Base-by-base conservation (phyloP, 1,140 invertebrate genomes). In the Holotrichia oblita region DNA sequence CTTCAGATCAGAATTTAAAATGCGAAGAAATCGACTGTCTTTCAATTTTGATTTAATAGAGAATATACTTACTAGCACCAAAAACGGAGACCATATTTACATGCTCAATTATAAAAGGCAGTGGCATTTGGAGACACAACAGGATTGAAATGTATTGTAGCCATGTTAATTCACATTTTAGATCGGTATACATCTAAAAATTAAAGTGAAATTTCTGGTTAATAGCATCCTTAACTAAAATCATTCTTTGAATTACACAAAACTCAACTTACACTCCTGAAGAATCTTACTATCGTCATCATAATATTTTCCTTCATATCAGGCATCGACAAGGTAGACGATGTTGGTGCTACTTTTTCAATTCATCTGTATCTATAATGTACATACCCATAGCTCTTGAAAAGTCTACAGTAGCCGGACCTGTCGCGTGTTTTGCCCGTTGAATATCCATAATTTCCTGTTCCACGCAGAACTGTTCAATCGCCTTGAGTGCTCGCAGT, bases 281-380 rank as follows among this genome's bases (percentile, higher is more conserved):
- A 69, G 61, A 69, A 69, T 27, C 22, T 69, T 10, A 69, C 22
- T 14, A 69, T 24, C 6, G 3, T 27, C 61, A 69, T 6, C 22
- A 69, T 69, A 24, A 69, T 27, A 27, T 69, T 69, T 0, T 69
- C 22, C 22, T 69, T 69, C 12, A 22, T 34, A 14, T 14, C 61
- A 24, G 27, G 10, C 8, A 24, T 8, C 61, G 20, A 27, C 61
- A 10, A 0, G 1, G 10, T 3, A 8, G 20, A 27, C 22, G 61
- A 10, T 9, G 20, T 34, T 27, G 61, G 7, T 12, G 20, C 17
- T 10, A 69, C 8, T 12, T 9, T 34, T 69, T 69, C 12, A 2
- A 0, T 69, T 69, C 61, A 9, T 69, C 61, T 7, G 61, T 69
- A 22, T 69, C 61, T 24, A 69, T 69, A 7, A 69, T 69, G 61